These are phyloP conservation scores for Tetropium fuscum DNA, from an alignment of 2,888 invertebrate genomes.

Conservation along the genomic window DNA sequence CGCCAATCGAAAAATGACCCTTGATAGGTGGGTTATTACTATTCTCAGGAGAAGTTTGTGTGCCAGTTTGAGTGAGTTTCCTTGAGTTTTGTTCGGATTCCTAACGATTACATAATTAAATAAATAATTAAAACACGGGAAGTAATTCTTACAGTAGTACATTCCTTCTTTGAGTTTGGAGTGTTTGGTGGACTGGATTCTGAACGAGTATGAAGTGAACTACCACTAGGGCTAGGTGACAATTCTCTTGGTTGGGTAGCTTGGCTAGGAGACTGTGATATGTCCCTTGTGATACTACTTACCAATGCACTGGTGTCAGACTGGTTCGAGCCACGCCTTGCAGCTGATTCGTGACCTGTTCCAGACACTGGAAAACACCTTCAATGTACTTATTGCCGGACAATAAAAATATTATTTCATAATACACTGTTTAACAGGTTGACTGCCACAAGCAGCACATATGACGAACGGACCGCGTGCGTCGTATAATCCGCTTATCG, in stretches of 20 bases:
- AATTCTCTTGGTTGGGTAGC: constrained; percentile 67
- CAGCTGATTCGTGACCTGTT: constrained; percentile 57
- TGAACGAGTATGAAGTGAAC: constrained; percentile 68
- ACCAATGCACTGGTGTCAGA: constrained; percentile 75
- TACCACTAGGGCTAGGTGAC: constrained; percentile 70
- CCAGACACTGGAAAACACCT: constrained; percentile 61
- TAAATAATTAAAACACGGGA: background rate
- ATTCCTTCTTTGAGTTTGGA: constrained; percentile 63
- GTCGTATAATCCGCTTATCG: no score
- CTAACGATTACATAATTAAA: constrained; percentile 43
- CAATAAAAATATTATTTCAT: no score
- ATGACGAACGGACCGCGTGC: no score
- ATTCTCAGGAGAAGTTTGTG: constrained; percentile 78
- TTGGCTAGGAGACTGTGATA: constrained; percentile 71
- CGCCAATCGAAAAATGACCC: constrained; percentile 74
- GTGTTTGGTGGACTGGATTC: constrained; percentile 68
- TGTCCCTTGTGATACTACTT: constrained; percentile 73
- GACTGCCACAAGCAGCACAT: no score
- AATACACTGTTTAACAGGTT: no score
- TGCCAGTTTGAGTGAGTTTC: constrained; percentile 73
- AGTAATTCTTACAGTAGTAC: constrained; percentile 43
- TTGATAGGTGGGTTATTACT: constrained; percentile 57
- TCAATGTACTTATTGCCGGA: no score
- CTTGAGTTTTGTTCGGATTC: constrained; percentile 62
- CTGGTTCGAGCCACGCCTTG: constrained; percentile 69